Conservation (phyloP, 2,797 vertebrate genomes). For the Rhincodon typus region DNA sequence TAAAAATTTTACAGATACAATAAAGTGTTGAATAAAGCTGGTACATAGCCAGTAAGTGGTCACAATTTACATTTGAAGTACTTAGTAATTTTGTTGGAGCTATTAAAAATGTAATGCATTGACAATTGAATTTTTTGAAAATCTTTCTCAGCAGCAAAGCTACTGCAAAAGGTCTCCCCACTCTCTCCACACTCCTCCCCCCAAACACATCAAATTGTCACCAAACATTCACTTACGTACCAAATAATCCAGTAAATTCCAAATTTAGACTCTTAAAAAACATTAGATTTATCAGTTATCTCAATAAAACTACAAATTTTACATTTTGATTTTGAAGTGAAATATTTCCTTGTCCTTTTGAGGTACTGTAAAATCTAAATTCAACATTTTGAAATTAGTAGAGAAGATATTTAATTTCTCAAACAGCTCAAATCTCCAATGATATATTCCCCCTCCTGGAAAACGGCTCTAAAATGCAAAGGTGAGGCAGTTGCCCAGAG, state of each 20-base stretch:
- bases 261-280: background rate
- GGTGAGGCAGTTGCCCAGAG: background rate
- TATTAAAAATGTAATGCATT: background rate
- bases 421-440: background rate
- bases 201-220: background rate
- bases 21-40: background rate
- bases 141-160: background rate
- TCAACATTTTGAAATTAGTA: background rate
- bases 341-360: background rate
- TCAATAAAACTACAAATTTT: background rate
- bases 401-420: background rate
- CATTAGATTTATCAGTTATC: background rate
- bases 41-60: background rate
- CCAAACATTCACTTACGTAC: background rate
- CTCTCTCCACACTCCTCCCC: too few relatives aligned
- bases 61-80: background rate
- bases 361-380: background rate
- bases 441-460: background rate
- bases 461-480: background rate
- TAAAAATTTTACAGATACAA: background rate
- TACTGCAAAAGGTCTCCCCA: background rate
- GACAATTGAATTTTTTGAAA: background rate
- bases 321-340: background rate
- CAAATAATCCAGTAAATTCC: background rate
- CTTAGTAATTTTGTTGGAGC: background rate